Base-by-base conservation (phyloP, 2,888 invertebrate species). In the Phlogophora meticulosa region DNA sequence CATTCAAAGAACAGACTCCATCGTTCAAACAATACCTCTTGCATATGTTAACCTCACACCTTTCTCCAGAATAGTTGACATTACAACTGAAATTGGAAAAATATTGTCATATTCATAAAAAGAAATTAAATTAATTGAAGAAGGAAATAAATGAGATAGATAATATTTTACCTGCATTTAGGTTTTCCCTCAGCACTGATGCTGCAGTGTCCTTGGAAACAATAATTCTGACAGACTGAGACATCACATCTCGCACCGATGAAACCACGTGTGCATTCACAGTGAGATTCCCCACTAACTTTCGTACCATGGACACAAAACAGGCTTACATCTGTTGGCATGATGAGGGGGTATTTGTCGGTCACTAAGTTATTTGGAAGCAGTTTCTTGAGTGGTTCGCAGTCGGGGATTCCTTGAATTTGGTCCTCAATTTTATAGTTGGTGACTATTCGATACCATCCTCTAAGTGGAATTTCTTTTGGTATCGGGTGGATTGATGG, bases 381-480 rank as follows among this genome's bases (percentile, higher is more conserved):
- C 10, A 43, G 28, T 20, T 13, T 20, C 10, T 20, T 42, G 0
- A 20, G 9, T 9, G 42, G 0, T 17, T 42, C 15, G 15, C 56
- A 56, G 4, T 45, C 45, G 10, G 20, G 20, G 0, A n/a, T 10
- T 10, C 20, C 32, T 10, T n/a, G 32, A 17, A 22, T 17, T 17
- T 28, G 55, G 17, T 55, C 55, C 17, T 28, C 24, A 24, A 55
- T 24, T 13, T 55, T 28, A 42, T 55, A 28, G 4, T 55, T 53
- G 4, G n/a, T n/a, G 2, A 17, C 51, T 13, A 51, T 1, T 15
- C 11, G 11, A 11, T 1, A 1, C 5, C 7, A 4, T n/a, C 7
- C n/a, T 5, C 7, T n/a, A 40, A 7, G 7, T 40, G 7, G 7
- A n/a, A 40, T 7, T 15, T 5, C 7, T n/a, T 7, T n/a, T 1